phyloP scores from a whole-genome alignment of 2,113 vertebrate species.

The Heterocephalus glaber region DNA sequence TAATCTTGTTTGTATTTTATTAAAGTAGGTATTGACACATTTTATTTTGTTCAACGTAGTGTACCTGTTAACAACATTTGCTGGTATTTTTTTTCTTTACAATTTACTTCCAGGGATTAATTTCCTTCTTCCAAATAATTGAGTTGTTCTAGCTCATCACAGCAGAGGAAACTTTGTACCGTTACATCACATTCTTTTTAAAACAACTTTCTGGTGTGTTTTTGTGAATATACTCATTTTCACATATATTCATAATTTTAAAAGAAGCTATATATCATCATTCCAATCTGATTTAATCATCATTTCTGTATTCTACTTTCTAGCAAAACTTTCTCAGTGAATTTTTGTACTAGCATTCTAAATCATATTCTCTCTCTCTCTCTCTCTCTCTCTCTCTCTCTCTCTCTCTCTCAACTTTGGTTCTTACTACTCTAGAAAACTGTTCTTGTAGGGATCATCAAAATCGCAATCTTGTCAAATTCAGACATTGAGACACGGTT shows the following conservation, averaged over 20 bases:
- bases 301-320: neutral
- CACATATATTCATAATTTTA: neutral
- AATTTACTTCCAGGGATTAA: neutral
- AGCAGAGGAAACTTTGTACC: neutral
- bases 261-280: too few species aligned
- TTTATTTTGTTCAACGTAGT: neutral
- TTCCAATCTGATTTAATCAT: neutral
- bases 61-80: neutral
- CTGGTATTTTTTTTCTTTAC: neutral
- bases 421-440: neutral
- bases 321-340: neutral
- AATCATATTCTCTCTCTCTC: neutral
- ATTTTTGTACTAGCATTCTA: neutral
- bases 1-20: neutral
- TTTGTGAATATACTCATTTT: neutral
- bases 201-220: neutral
- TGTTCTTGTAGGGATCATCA: neutral
- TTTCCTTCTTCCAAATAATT: neutral
- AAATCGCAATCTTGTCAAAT: neutral
- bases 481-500: neutral
- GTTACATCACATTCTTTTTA: neutral
- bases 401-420: neutral
- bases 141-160: neutral
- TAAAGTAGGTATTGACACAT: neutral
- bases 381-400: too few species aligned